These are phyloP conservation scores for Lethocerus indicus DNA, from an alignment of 1,140 invertebrate species.

Conservation along the genomic window DNA sequence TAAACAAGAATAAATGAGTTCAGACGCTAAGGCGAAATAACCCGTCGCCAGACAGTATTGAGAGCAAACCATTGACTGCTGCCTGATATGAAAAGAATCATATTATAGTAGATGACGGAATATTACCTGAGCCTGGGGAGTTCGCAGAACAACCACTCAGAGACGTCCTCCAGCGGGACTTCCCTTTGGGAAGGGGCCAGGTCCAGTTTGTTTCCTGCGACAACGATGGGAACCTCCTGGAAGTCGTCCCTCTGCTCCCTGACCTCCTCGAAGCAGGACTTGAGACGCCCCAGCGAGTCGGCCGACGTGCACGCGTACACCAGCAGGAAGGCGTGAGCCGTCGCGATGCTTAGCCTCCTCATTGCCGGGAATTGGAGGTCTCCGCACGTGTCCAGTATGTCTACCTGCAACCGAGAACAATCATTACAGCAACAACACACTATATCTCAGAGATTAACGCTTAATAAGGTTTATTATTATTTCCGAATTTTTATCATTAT, in stretches of 20 bases:
- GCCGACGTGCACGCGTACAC: constrained; percentile 70
- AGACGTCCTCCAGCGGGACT: constrained; percentile 55
- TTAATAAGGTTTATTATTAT: no score
- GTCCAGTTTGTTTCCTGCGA: constrained; percentile 73
- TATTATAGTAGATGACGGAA: no score
- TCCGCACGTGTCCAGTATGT: constrained; percentile 75
- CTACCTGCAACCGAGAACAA: constrained; percentile 35
- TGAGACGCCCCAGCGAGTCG: constrained; percentile 57
- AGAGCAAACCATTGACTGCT: no score
- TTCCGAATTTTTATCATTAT: no score
- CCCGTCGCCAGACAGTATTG: no score
- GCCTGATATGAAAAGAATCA: no score
- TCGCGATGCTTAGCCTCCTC: constrained; percentile 70
- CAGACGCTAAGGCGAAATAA: no score
- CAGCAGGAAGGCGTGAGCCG: constrained; percentile 75
- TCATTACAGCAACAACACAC: neutral
- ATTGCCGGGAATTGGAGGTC: constrained; percentile 79
- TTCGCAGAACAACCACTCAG: constrained; percentile 62
- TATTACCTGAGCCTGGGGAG: constrained; percentile 49
- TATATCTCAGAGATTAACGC: no score
- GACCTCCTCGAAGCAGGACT: constrained; percentile 63
- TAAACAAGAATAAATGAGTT: no score
- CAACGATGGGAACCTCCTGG: constrained; percentile 68
- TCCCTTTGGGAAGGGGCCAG: constrained; percentile 41
- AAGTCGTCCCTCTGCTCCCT: constrained; percentile 58